Base-by-base conservation (phyloP, 2,797 vertebrate species). In the Acanthurus tractus region DNA sequence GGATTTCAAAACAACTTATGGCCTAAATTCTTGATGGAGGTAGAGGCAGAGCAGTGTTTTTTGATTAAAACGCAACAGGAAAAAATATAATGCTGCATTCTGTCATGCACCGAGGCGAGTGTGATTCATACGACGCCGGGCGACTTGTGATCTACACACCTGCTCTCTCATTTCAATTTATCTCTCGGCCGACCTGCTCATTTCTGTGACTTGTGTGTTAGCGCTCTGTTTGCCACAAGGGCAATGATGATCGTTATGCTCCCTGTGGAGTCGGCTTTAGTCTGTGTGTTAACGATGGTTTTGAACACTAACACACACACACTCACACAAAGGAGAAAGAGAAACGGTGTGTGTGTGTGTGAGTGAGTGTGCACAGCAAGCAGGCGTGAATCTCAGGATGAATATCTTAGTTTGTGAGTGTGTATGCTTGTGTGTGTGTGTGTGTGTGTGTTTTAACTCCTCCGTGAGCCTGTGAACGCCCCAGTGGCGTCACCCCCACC, bases 401-500 rank as follows among this genome's bases (percentile, higher is more conserved):
- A 75, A 85, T 73, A 85, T 79, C 52, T 81, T n/a, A 42, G 20
- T 67, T 59, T 55, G 62, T 64, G 70, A 63, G 56, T 71, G 64
- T 58, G 71, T 65, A 66, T 66, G 45, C 5, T 29, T 44, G 18
- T 42, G 42, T 68, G 40, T 66, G 29, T 56, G 63, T 74, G 75
- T 63, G 14, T 76, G 22, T 48, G 55, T 25, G 44, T 57, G 46
- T 5, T 63, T 70, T 15, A 85, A 88, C 82, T 88, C 91, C 89
- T 89, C 70, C 17, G 88, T 88, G 89, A 79, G 78, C 42, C 54
- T 63, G 69, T 6, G 12, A 88, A 88, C 70, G 8, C 89, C 90
- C 91, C 81, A 78, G 92, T 79, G 91, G 91, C 79, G 4, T 81
- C 86, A 69, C 70, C 88, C 82, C 85, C 89, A 34, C 81, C 86